phyloP scores from a whole-genome alignment of 1,140 invertebrate genomes.

The Aphis craccivora region DNA sequence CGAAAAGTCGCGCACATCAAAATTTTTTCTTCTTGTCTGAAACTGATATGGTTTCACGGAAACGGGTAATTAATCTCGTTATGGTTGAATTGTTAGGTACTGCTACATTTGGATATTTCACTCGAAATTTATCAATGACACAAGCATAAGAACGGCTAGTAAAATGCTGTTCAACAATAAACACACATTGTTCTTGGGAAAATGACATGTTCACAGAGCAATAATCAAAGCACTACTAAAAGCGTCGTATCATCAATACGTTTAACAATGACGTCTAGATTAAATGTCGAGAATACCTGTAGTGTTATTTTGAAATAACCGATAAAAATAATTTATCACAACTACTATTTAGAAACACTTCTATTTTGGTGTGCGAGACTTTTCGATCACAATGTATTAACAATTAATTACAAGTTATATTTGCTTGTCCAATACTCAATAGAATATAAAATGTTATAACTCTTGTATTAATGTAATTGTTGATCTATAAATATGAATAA shows the following conservation, averaged over 20 bases:
- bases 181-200: not conserved
- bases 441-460: not conserved
- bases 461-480: too few relatives aligned
- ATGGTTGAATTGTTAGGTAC: not conserved
- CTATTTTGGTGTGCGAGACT: not conserved
- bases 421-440: not conserved
- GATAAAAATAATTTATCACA: not conserved
- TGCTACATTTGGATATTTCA: not conserved
- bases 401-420: too few relatives aligned
- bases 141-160: too few relatives aligned
- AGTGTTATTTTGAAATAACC: not conserved
- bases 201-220: not conserved
- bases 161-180: too few relatives aligned
- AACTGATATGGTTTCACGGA: not conserved
- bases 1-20: too few relatives aligned
- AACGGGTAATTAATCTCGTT: not conserved
- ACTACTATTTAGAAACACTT: not conserved
- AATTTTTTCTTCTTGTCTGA: slow-evolving; percentile 26
- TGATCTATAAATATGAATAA: too few relatives aligned
- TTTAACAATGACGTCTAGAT: not conserved
- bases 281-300: not conserved
- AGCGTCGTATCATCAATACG: not conserved
- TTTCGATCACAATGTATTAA: not conserved
- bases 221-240: not conserved
- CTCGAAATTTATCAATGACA: too few relatives aligned